Evolutionary conservation across 2,888 invertebrate genomes (phyloP).

Genomic region (Rhingia campestris): DNA sequence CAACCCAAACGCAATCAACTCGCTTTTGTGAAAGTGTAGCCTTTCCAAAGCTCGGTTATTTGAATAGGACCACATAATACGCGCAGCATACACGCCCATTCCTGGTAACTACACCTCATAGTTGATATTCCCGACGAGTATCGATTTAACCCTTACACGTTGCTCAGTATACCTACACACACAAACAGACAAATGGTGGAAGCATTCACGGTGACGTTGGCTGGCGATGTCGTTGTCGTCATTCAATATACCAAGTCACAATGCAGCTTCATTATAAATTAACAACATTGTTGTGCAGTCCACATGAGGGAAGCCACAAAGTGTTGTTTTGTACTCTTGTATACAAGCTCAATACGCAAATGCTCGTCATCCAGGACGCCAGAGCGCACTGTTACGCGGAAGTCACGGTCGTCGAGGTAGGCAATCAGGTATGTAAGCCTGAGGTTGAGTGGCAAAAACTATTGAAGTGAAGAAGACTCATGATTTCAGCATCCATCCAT

Average conservation of each 20-base stretch:
- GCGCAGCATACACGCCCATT: conserved; percentile 15
- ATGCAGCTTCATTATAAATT: conserved; percentile 73
- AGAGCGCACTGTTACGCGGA: conserved; percentile 11
- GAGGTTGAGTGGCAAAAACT: conserved; percentile 41
- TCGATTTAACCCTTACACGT: conserved; percentile 59
- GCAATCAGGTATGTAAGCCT: conserved; percentile 47
- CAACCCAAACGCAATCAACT: conserved; percentile 57
- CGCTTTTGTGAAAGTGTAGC: conserved; percentile 43
- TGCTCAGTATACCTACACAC: background rate
- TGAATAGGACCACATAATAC: conserved; percentile 29
- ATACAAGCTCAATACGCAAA: conserved; percentile 9
- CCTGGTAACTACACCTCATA: conserved; percentile 3
- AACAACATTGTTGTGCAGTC: conserved; percentile 66
- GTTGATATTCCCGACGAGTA: conserved; percentile 24
- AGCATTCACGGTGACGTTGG: background rate
- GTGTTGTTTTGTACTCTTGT: conserved; percentile 53
- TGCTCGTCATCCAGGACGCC: background rate
- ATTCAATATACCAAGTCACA: conserved; percentile 61
- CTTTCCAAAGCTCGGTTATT: conserved; percentile 60
- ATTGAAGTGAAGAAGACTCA: conserved; percentile 69
- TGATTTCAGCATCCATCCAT: conserved; percentile 39
- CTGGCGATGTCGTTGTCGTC: conserved; percentile 3
- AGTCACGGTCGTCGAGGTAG: conserved; percentile 41
- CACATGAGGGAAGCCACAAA: conserved; percentile 59
- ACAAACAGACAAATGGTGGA: background rate